Conservation (phyloP, 2,113 vertebrate genomes). For the Epinephelus lanceolatus region DNA sequence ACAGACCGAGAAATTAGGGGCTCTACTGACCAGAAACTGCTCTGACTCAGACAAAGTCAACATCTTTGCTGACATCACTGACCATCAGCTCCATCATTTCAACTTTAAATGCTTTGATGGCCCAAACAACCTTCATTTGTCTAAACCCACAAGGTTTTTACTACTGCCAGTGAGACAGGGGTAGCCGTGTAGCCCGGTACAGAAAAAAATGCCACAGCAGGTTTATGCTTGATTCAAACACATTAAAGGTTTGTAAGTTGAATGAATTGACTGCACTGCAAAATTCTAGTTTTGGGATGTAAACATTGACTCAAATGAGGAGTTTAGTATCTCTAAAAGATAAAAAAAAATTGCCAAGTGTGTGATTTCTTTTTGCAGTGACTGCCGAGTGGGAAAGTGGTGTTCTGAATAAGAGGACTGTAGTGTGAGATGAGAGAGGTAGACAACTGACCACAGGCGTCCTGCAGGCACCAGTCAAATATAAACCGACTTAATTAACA, state of each 20-base stretch:
- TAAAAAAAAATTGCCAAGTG: neutral
- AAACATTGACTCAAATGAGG: slow-evolving; percentile 31
- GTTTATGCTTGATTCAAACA: slow-evolving; percentile 38
- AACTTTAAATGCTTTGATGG: slow-evolving; percentile 79
- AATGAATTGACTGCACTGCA: slow-evolving; percentile 22
- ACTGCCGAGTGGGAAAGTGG: slow-evolving; percentile 28
- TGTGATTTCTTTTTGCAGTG: slow-evolving; percentile 10
- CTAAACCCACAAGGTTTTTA: slow-evolving; percentile 73
- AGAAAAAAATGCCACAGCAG: slow-evolving; percentile 22
- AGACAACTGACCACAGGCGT: slow-evolving; percentile 75
- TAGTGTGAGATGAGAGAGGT: slow-evolving; percentile 76
- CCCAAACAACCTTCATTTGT: slow-evolving; percentile 78
- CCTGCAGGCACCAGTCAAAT: slow-evolving; percentile 80
- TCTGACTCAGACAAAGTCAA: slow-evolving; percentile 83
- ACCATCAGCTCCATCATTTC: slow-evolving; percentile 79
- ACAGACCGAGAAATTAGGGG: slow-evolving; percentile 77
- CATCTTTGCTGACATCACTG: slow-evolving; percentile 82
- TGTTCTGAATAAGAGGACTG: slow-evolving; percentile 69
- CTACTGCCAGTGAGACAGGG: slow-evolving; percentile 70
- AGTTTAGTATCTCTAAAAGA: slow-evolving; percentile 35
- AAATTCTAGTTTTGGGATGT: slow-evolving; percentile 21
- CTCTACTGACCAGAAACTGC: slow-evolving; percentile 78
- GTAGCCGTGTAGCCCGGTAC: slow-evolving; percentile 53
- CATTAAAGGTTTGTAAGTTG: slow-evolving; percentile 24
- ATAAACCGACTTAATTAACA: slow-evolving; percentile 77